Conservation (phyloP, 2,888 invertebrate genomes). For the Empis stercorea region DNA sequence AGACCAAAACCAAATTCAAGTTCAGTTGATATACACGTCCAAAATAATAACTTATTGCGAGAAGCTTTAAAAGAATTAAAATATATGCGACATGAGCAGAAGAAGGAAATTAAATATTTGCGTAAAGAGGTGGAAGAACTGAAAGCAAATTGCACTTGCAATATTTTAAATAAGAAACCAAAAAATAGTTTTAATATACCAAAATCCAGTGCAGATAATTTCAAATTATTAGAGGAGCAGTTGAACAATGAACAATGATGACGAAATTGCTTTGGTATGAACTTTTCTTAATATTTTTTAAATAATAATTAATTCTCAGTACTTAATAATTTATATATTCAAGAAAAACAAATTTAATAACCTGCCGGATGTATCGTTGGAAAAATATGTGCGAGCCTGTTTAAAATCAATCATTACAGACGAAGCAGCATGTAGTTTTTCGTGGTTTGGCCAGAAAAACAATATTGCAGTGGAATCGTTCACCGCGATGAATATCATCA, state of each 20-base stretch:
- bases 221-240: constrained; percentile 6
- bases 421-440: constrained; percentile 8
- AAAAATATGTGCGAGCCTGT: constrained; percentile 5
- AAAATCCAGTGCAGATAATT: constrained; percentile 1
- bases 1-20: too few relatives aligned
- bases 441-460: constrained; percentile 5
- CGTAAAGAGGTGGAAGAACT: constrained; percentile 4
- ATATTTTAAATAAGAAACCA: constrained; percentile 3
- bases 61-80: constrained; percentile 4
- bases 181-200: constrained; percentile 4
- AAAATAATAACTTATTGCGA: constrained; percentile 5
- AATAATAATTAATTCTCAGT: constrained; percentile 2
- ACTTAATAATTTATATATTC: neutral
- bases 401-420: constrained; percentile 6
- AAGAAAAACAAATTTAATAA: constrained; percentile 6
- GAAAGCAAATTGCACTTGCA: constrained; percentile 4
- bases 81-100: constrained; percentile 4
- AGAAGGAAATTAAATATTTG: neutral
- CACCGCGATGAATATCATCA: constrained; percentile 6
- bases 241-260: constrained; percentile 3
- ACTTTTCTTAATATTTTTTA: constrained; percentile 6
- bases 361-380: constrained; percentile 4
- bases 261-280: constrained; percentile 7
- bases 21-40: neutral
- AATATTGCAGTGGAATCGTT: constrained; percentile 6